Conservation (phyloP, 2,113 vertebrate species). For the Motacilla alba region DNA sequence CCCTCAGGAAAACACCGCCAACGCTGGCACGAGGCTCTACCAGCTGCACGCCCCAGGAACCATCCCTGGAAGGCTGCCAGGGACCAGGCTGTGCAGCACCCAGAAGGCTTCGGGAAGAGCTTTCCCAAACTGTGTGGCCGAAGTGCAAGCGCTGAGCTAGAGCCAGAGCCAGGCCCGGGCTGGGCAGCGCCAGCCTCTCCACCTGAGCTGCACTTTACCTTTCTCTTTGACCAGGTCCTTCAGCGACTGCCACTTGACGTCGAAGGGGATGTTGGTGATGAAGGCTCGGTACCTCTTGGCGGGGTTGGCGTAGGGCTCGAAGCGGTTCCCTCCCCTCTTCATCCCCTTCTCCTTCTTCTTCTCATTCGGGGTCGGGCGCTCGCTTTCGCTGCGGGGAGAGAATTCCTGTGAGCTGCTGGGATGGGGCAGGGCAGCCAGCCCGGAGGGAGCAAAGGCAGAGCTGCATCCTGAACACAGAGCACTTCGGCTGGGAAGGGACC, state of each 20-base stretch:
- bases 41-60: conserved; percentile 26
- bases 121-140: background rate
- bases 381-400: conserved; percentile 71
- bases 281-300: conserved; percentile 92
- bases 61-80: conserved; percentile 7
- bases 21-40: background rate
- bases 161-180: conserved; percentile 45
- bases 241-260: conserved; percentile 97
- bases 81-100: background rate
- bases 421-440: background rate
- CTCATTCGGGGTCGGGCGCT: conserved; percentile 81
- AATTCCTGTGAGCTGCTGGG: background rate
- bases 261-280: conserved; percentile 97
- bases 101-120: background rate
- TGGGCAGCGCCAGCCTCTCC: conserved; percentile 49
- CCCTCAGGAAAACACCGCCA: background rate
- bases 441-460: no score
- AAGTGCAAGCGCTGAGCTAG: background rate
- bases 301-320: conserved; percentile 88
- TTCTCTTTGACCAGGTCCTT: conserved; percentile 98
- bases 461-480: no score
- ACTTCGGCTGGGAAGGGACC: background rate
- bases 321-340: conserved; percentile 89
- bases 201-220: conserved; percentile 81
- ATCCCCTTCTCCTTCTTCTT: conserved; percentile 88